Evolutionary conservation across 2,113 vertebrate genomes (phyloP).

Genomic region (Hemiscyllium ocellatum): DNA sequence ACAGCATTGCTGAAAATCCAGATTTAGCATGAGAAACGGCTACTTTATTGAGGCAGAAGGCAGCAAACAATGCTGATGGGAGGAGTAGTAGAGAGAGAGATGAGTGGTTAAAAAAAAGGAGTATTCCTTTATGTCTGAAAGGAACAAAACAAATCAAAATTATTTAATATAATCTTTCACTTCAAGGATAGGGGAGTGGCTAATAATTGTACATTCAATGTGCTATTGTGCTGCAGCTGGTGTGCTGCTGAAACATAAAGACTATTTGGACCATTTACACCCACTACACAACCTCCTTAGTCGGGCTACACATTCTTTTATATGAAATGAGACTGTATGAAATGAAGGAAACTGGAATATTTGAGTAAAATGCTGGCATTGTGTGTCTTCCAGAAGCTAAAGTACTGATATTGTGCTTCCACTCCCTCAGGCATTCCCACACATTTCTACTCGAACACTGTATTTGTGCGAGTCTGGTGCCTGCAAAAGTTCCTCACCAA

Average conservation of each 20-base stretch:
- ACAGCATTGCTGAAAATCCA: not conserved
- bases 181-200: not conserved
- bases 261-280: not conserved
- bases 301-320: not conserved
- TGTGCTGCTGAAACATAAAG: not conserved
- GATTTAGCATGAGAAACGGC: not conserved
- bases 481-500: not conserved
- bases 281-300: not conserved
- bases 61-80: not conserved
- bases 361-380: not conserved
- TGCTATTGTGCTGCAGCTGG: not conserved
- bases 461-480: not conserved
- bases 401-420: not conserved
- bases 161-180: not conserved
- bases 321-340: not conserved
- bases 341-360: not conserved
- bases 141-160: not conserved
- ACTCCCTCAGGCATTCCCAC: not conserved
- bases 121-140: not conserved
- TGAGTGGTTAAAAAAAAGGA: not conserved
- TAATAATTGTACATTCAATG: not conserved
- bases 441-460: not conserved
- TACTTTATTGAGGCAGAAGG: not conserved
- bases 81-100: not conserved
- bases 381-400: not conserved